phyloP scores from a whole-genome alignment of 2,113 vertebrate genomes.

The Stigmatopora nigra region DNA sequence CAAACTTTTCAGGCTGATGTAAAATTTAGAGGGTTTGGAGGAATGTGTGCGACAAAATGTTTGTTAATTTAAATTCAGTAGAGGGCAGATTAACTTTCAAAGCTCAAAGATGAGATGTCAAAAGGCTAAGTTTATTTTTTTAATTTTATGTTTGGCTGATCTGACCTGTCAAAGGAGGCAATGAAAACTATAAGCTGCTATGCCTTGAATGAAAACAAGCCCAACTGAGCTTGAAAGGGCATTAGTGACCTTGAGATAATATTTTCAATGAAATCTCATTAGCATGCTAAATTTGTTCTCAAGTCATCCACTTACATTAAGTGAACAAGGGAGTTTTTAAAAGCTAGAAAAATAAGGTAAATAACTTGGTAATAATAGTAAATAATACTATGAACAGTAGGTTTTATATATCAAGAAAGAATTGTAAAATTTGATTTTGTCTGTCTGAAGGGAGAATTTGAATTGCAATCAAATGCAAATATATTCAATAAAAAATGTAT shows the following conservation, averaged over 20 bases:
- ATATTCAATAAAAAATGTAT: neutral
- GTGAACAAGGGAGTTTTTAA: neutral
- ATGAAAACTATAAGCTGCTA: conserved; percentile 6
- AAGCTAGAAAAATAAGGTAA: neutral
- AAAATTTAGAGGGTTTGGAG: conserved; percentile 36
- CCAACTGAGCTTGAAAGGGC: conserved; percentile 6
- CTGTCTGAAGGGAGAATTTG: neutral
- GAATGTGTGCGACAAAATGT: conserved; percentile 32
- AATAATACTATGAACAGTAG: neutral
- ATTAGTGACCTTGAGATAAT: neutral
- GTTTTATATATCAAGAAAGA: neutral
- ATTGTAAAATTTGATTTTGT: neutral
- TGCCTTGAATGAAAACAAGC: conserved; percentile 4
- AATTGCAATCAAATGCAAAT: neutral
- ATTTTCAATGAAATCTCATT: conserved; percentile 6
- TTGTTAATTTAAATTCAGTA: conserved; percentile 50
- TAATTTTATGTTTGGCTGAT: conserved; percentile 54
- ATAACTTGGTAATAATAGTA: neutral
- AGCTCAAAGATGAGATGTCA: conserved; percentile 37
- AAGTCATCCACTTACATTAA: neutral
- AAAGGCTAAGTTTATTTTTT: conserved; percentile 42
- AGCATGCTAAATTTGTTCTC: neutral
- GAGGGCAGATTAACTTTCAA: conserved; percentile 51
- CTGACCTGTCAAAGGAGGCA: conserved; percentile 39
- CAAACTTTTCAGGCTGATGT: conserved; percentile 21